Percentiles rank a stretch among this genome's conserved stretches.
phyloP scores from a whole-genome alignment of 2,113 vertebrate species.

The Petroica traversi region DNA sequence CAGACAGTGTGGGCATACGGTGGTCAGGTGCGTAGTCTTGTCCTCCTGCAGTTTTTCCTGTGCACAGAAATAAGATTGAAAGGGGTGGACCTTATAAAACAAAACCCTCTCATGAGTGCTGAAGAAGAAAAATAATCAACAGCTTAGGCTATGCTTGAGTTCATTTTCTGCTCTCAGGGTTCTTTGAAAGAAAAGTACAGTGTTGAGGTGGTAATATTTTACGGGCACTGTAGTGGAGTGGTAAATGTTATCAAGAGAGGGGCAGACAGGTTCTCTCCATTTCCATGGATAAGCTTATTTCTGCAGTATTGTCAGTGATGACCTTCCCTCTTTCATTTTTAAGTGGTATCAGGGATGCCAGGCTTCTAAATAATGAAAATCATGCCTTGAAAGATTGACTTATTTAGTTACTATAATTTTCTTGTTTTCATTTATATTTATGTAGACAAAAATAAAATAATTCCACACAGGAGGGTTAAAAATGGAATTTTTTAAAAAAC shows the following conservation, averaged over 20 bases:
- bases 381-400: not conserved
- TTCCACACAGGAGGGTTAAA: not conserved
- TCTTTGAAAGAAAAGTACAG: not conserved
- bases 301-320: not conserved
- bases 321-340: not conserved
- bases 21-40: not conserved
- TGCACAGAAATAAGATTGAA: not conserved
- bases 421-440: not conserved
- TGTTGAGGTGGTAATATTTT: not conserved
- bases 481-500: not conserved
- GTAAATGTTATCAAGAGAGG: not conserved
- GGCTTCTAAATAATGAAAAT: not conserved
- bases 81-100: not conserved
- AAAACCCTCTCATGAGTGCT: not conserved
- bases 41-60: not conserved
- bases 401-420: accelerated
- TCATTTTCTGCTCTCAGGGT: not conserved
- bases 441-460: not conserved
- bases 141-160: not conserved
- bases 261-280: not conserved
- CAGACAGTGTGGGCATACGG: accelerated
- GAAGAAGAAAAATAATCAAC: not conserved
- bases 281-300: not conserved
- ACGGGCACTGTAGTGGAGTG: not conserved
- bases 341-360: not conserved